phyloP scores from a whole-genome alignment of 2,113 vertebrate species.

The Zapus hudsonius region DNA sequence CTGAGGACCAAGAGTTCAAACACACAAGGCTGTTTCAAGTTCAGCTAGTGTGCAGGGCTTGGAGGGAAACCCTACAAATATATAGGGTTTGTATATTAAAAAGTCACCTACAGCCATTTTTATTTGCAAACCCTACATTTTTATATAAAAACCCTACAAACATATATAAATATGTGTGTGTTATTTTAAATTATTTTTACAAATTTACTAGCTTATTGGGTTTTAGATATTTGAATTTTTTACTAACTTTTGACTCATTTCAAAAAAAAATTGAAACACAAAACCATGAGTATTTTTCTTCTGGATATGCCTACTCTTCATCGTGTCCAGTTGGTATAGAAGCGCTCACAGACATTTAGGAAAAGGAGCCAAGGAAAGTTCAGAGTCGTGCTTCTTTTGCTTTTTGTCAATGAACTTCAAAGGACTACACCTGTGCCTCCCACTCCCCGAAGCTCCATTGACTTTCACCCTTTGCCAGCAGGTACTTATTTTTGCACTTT shows the following conservation, averaged over 20 bases:
- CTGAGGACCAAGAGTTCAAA: not conserved
- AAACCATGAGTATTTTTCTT: not conserved
- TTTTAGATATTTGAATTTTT: constrained; percentile 13
- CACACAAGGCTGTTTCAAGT: too few relatives aligned
- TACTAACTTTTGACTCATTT: constrained; percentile 31
- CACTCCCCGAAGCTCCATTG: not conserved
- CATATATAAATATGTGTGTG: not conserved
- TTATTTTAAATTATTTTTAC: not conserved
- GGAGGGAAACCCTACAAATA: too few relatives aligned
- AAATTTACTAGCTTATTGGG: not conserved
- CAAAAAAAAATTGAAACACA: not conserved
- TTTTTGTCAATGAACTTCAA: not conserved
- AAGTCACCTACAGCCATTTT: too few relatives aligned
- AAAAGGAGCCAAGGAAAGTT: not conserved
- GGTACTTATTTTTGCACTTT: not conserved
- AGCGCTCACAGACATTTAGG: not conserved
- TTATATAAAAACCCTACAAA: not conserved
- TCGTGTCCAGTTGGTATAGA: not conserved
- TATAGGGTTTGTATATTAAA: too few relatives aligned
- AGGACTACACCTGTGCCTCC: not conserved
- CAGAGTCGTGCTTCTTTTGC: not conserved
- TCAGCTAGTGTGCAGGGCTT: too few relatives aligned
- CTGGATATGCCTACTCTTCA: not conserved
- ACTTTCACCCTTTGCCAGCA: not conserved
- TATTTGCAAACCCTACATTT: too few relatives aligned